A percentile compares a stretch with the other conserved stretches of the same genome.
phyloP scores from a whole-genome alignment of 2,888 invertebrate genomes.

The Drosophila phalerata region DNA sequence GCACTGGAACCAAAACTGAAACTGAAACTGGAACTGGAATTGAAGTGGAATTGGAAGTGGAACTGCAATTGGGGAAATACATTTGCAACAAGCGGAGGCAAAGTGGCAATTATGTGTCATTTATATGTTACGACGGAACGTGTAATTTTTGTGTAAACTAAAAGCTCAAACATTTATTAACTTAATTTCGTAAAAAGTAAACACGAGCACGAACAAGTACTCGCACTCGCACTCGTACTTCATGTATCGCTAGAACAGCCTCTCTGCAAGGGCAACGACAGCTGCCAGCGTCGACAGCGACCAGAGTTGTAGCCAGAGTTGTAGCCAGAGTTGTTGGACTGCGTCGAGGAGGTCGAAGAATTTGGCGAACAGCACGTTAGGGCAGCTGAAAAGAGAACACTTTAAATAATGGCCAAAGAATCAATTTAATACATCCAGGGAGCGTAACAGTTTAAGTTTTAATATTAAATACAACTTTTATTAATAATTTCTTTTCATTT shows the following conservation, averaged over 20 bases:
- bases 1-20: constrained; percentile 24
- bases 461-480: too few relatives aligned
- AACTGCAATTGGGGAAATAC: constrained; percentile 24
- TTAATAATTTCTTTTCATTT: too few relatives aligned
- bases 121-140: constrained; percentile 56
- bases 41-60: constrained; percentile 8
- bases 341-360: constrained; percentile 48
- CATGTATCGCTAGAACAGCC: constrained; percentile 47
- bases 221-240: constrained; percentile 26
- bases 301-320: constrained; percentile 50
- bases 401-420: background rate
- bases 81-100: constrained; percentile 30
- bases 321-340: constrained; percentile 59
- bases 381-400: constrained; percentile 31
- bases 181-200: constrained; percentile 59
- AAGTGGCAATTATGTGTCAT: constrained; percentile 68
- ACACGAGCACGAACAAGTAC: constrained; percentile 16
- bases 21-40: constrained; percentile 20
- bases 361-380: constrained; percentile 43
- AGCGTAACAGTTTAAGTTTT: background rate
- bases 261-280: constrained; percentile 62
- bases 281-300: constrained; percentile 57
- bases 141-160: constrained; percentile 66
- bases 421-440: background rate
- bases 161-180: constrained; percentile 72